Base-by-base conservation (phyloP, 2,888 invertebrate genomes). In the Glaucopsyche alexis region DNA sequence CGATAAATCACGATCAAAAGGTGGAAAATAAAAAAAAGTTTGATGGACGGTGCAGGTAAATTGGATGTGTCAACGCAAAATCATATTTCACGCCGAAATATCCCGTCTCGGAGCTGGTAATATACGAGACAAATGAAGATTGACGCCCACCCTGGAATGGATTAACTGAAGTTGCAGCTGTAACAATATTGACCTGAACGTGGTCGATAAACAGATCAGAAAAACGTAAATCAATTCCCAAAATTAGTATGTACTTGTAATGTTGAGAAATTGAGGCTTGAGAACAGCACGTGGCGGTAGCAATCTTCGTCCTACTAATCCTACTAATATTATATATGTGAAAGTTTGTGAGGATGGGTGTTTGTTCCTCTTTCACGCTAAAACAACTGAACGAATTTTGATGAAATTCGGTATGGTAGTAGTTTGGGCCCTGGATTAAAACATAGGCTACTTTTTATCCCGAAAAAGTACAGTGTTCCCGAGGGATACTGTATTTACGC, bases 11-110 rank as follows among this genome's bases (percentile, higher is more conserved):
- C 8, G 14, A 29, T 29, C 47, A 49, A 49, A 19, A 49, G 2
- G 29, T 47, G 69, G 49, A 49, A 47, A 47, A 69, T 49, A 69
- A 69, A 42, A 42, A 66, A 66, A 42, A 8, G 16, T 7, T 7
- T 65, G 65, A 65, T 50, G 49, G 49, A 40, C 52, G 47, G 29
- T 14, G 52, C 13, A 16, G 65, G n/a, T 16, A 45, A 72, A 72
- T 72, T 72, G 72, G 50, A 66, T 50, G 73, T 74, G 76, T 74
- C 74, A 71, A 50, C 40, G 16, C 16, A n/a, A 71, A 73, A 73
- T 71, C 50, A 75, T 76, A 73, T 73, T 73, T 76, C 67, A 76
- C 64, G 50, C 65, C 71, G 40, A 76, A 75, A 76, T 73, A 40
- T 73, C 52, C 71, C 52, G 72, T 74, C 73, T 71, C 60, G 60